Evolutionary conservation across 1,140 invertebrate genomes (phyloP).

Genomic region (Rhyacophila brunnea): DNA sequence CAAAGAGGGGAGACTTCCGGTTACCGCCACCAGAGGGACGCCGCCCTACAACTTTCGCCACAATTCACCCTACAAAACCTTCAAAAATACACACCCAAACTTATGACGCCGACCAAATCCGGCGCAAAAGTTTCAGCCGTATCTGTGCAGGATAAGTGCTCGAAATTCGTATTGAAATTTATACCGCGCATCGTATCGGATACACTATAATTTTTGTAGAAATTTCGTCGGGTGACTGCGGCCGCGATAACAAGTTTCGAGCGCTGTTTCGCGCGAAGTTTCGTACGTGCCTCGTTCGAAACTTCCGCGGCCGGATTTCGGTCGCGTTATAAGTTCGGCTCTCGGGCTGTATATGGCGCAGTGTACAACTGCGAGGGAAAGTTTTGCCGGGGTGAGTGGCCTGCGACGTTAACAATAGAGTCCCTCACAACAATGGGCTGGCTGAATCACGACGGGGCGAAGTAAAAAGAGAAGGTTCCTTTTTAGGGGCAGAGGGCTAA

Average conservation of each 20-base stretch:
- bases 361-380: conserved; percentile 5
- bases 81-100: conserved; percentile 1
- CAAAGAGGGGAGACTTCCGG: conserved; percentile 30
- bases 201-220: conserved; percentile 16
- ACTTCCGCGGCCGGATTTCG: conserved; percentile 4
- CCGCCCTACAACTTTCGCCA: conserved; percentile 1
- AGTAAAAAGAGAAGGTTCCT: conserved; percentile 32
- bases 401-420: conserved; percentile 22
- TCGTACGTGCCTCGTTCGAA: neutral
- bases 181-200: conserved; percentile 14
- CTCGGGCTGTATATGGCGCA: neutral
- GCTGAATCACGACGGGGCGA: conserved; percentile 35
- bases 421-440: conserved; percentile 30
- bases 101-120: neutral
- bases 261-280: neutral
- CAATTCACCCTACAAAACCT: neutral
- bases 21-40: neutral
- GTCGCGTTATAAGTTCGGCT: conserved; percentile 7
- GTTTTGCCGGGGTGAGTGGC: conserved; percentile 10
- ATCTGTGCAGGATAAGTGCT: neutral
- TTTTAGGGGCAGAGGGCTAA: conserved; percentile 8
- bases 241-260: neutral
- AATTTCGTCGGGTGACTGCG: conserved; percentile 3
- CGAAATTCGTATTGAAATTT: conserved; percentile 10
- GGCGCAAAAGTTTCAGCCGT: neutral